A percentile compares a stretch with the other conserved stretches of the same genome.
Conservation (phyloP, 1,140 invertebrate species). For the Homalodisca vitripennis region DNA sequence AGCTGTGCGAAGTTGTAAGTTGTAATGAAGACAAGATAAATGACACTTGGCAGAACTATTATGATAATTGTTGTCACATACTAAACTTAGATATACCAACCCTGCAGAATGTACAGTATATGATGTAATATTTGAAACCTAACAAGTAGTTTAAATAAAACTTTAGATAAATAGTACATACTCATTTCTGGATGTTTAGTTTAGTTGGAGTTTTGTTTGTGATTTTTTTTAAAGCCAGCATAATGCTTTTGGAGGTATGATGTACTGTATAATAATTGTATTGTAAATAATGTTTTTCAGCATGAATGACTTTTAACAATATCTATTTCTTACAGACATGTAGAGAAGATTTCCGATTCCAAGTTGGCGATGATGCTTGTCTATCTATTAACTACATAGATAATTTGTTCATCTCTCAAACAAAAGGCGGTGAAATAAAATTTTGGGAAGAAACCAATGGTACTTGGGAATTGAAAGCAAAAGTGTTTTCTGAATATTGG, state of each 20-base stretch:
- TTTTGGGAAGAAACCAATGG: slow-evolving; percentile 61
- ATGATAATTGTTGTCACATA: too few species aligned
- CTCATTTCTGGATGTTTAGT: neutral
- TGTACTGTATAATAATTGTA: neutral
- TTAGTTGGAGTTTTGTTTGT: neutral
- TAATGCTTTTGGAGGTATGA: neutral
- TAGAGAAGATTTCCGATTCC: slow-evolving; percentile 12
- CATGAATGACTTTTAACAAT: neutral
- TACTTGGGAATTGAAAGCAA: slow-evolving; percentile 56
- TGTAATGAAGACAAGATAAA: too few species aligned
- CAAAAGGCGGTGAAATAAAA: slow-evolving; percentile 65
- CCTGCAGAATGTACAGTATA: too few species aligned
- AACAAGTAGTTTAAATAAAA: too few species aligned
- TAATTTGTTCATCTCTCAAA: slow-evolving; percentile 62
- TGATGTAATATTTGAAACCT: too few species aligned
- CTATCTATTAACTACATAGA: slow-evolving; percentile 12
- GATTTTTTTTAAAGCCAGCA: neutral
- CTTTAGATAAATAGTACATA: neutral
- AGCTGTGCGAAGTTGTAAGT: too few species aligned
- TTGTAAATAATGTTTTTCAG: neutral
- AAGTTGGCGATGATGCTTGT: slow-evolving; percentile 16
- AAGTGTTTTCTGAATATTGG: slow-evolving; percentile 57
- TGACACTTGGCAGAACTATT: too few species aligned
- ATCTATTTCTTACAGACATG: slow-evolving; percentile 41
- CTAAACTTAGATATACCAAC: too few species aligned